phyloP scores from a whole-genome alignment of 1,140 invertebrate species.

The Microplitis demolitor region DNA sequence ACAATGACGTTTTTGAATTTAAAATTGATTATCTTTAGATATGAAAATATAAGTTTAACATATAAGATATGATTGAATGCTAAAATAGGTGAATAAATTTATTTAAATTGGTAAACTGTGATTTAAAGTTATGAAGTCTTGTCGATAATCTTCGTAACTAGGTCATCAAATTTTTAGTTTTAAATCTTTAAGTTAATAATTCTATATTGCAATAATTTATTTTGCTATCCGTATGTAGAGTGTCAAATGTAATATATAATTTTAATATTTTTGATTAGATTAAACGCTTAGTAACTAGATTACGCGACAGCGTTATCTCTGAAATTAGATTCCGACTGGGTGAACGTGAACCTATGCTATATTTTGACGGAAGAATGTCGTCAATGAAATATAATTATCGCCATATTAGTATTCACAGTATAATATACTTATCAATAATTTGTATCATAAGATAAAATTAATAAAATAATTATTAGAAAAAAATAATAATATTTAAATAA shows the following conservation, averaged over 20 bases:
- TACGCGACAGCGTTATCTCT: slow-evolving; percentile 56
- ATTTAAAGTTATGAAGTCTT: not conserved
- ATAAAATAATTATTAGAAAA: no score
- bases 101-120: not conserved
- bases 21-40: not conserved
- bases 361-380: not conserved
- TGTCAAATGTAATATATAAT: no score
- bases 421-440: no score
- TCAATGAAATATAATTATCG: not conserved
- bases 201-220: no score
- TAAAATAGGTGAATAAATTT: no score
- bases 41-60: no score
- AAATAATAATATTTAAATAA: no score
- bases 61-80: no score
- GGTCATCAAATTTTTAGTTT: not conserved
- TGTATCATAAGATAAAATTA: no score
- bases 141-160: not conserved
- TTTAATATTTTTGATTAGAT: slow-evolving; percentile 56
- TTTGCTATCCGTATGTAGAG: no score
- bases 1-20: not conserved
- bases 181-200: no score
- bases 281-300: slow-evolving; percentile 63
- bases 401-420: not conserved
- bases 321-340: slow-evolving; percentile 56
- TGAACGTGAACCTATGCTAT: slow-evolving; percentile 40